Base-by-base conservation (phyloP, 2,888 invertebrate genomes). In the Listrodromus nycthemerus region DNA sequence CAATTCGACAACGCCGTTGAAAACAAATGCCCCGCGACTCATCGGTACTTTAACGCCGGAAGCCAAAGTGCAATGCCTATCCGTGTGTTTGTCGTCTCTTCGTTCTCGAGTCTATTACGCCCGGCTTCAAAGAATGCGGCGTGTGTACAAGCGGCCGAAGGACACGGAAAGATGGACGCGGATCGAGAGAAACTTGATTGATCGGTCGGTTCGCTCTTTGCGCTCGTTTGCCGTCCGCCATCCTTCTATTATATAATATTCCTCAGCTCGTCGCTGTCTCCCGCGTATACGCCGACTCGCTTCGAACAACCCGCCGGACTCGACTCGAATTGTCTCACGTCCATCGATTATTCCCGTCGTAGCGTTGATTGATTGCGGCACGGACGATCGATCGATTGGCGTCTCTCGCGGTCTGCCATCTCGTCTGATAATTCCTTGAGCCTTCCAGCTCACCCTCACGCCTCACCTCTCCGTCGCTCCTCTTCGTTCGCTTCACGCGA, bases 271-370 rank as follows among this genome's bases (percentile, higher is more conserved):
- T 27, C 21, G 61, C n/a, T 24, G 37, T 69, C 58, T 77, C 50
- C 21, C 80, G 52, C 80, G 37, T 69, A 48, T 69, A 69, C 67
- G 74, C 63, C 45, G 61, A 76, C 78, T 75, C 69, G 77, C 55
- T 84, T 58, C 4, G 55, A 84, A 80, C 77, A 82, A 81, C 93
- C 65, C 89, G 91, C 55, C 92, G 93, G 90, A 84, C 88, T 89
- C 90, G 86, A 89, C 89, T 89, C 86, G 89, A 91, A 92, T 92
- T 92, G 92, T 93, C 92, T 93, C 92, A 92, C 92, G 91, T 90
- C 88, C 90, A 93, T 93, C 92, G 92, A 93, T 93, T 93, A 93
- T 91, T 92, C 91, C 88, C 90, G 92, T 92, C 91, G 88, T 88
- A 80, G 79, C 90, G 88, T 90, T 92, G 93, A 93, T 92, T 92